phyloP scores from a whole-genome alignment of 23 tunicate genomes.

The Phallusia fumigata region DNA sequence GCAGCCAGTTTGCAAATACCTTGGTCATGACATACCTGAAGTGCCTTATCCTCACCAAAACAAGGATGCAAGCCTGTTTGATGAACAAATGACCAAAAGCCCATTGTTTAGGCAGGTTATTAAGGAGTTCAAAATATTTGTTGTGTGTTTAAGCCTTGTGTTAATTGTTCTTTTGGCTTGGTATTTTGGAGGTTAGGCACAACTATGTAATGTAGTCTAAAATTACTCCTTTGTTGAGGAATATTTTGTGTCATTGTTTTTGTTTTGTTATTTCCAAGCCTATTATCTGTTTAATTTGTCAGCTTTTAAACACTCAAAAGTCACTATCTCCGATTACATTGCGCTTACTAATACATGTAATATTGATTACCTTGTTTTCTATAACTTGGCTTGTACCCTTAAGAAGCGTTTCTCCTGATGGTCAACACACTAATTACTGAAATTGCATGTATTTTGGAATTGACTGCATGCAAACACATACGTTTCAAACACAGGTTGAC shows the following conservation, averaged over 20 bases:
- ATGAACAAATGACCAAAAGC: slow-evolving; percentile 16
- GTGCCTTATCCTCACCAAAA: slow-evolving; percentile 78
- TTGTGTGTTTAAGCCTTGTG: background rate
- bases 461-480: too few relatives aligned
- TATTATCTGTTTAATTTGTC: too few relatives aligned
- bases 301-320: too few relatives aligned
- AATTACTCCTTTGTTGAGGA: background rate
- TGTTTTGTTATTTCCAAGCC: too few relatives aligned
- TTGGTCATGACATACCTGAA: slow-evolving; percentile 41
- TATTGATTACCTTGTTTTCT: too few relatives aligned
- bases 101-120: slow-evolving; percentile 18
- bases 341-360: too few relatives aligned
- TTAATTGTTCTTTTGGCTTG: background rate
- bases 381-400: too few relatives aligned
- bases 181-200: background rate
- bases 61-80: slow-evolving; percentile 44
- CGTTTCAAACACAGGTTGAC: too few relatives aligned
- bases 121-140: background rate
- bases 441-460: background rate
- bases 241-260: too few relatives aligned
- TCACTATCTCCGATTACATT: too few relatives aligned
- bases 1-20: slow-evolving; percentile 53
- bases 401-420: too few relatives aligned
- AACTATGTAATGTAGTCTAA: background rate
- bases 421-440: background rate